Percentiles rank a stretch among this genome's conserved stretches.
These are phyloP conservation scores for Daubentonia madagascariensis DNA, from an alignment of 2,113 vertebrate species.

Conservation along the genomic window DNA sequence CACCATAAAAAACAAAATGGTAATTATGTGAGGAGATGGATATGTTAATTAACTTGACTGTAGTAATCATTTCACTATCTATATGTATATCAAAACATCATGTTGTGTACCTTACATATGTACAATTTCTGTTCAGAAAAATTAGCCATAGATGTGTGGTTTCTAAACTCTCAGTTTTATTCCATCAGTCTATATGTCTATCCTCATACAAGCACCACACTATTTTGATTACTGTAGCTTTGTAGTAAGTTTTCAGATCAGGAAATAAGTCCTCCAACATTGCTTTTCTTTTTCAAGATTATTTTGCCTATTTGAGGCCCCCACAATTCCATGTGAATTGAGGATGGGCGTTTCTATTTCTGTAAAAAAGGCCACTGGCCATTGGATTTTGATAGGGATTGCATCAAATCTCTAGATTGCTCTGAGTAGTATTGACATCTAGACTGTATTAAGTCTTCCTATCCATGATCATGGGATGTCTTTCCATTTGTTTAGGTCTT, in stretches of 20 bases:
- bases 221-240: neutral
- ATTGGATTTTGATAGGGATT: neutral
- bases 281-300: constrained; percentile 18
- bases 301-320: neutral
- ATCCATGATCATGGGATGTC: neutral
- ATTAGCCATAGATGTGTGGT: neutral
- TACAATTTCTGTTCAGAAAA: neutral
- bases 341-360: neutral
- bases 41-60: neutral
- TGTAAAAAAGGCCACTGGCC: neutral
- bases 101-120: neutral
- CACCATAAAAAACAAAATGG: neutral
- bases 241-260: constrained; percentile 24
- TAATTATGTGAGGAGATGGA: neutral
- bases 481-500: neutral
- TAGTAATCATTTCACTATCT: neutral
- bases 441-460: neutral
- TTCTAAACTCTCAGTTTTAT: neutral
- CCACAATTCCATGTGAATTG: neutral
- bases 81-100: neutral
- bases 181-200: neutral
- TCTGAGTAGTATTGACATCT: neutral
- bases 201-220: neutral
- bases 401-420: neutral
- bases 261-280: neutral